Evolutionary conservation across 2,888 invertebrate genomes (phyloP), one percentile per base, ranked within the genome.

Genomic region (Melangyna quadrimaculata): DNA sequence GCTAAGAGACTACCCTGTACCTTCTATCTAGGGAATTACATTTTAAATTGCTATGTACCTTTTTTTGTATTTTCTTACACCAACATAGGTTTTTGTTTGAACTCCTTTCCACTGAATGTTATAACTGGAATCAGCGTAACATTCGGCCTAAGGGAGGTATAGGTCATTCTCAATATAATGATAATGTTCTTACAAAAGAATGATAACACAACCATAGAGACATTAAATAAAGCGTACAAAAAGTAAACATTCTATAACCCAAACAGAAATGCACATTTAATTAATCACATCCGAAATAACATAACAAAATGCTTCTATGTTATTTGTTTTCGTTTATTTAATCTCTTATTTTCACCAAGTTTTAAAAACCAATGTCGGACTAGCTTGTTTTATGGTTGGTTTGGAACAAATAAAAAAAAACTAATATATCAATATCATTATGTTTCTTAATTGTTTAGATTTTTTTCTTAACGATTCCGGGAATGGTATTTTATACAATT

Each of bases 401-500:
- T 57, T 55, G 48, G 57, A 65, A 81, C 57, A 75, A 43, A 48
- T 71, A 45, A 29, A 7, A 43, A 12, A 74, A 59, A 55, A 43
- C 43, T 77, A 51, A 12, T 24, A 24, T 57, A 17, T 22, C 73
- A 73, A 53, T n/a, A 14, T n/a, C n/a, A n/a, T n/a, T n/a, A 40
- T 29, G 22, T 48, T 27, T 67, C 24, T 63, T 35, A 48, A 53
- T 37, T 59, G 14, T 14, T 57, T 27, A 27, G 14, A n/a, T 45
- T 27, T 48, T 67, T 59, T n/a, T 59, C 19, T 55, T 32, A 55
- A 57, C 45, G 22, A 43, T 72, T 43, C 35, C 69, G 71, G 80
- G 86, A 86, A 86, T 86, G 87, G 82, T 82, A 61, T 24, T 82
- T 87, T 82, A 82, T 10, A 59, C 45, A 80, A 74, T 57, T 45